A percentile compares a stretch with the other conserved stretches of the same genome.
Evolutionary conservation across 2,888 invertebrate species (phyloP).

Genomic region (Melieria picta): DNA sequence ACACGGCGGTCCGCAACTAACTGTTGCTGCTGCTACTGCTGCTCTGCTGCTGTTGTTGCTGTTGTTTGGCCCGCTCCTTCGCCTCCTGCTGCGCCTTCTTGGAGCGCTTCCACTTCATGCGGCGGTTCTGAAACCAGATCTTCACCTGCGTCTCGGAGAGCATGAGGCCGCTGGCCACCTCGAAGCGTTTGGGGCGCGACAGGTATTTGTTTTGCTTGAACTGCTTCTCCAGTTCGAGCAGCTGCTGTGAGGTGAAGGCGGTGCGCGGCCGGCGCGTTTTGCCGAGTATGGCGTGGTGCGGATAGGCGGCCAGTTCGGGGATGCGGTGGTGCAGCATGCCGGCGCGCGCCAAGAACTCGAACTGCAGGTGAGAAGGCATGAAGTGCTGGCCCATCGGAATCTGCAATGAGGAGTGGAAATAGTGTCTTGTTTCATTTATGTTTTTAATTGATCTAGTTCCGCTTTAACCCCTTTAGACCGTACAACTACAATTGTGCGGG

Average conservation of each 20-base stretch:
- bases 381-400: constrained; percentile 68
- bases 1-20: constrained; percentile 41
- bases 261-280: constrained; percentile 95
- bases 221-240: constrained; percentile 97
- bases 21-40: constrained; percentile 43
- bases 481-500: no score
- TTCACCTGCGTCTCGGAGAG: constrained; percentile 98
- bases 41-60: constrained; percentile 53
- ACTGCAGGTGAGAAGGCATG: constrained; percentile 66
- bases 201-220: constrained; percentile 99
- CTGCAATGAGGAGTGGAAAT: constrained; percentile 45
- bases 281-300: constrained; percentile 81
- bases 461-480: no score
- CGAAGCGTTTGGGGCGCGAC: constrained; percentile 96
- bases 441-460: no score
- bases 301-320: constrained; percentile 82
- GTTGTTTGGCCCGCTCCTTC: constrained; percentile 68
- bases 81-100: constrained; percentile 95
- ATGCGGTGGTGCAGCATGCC: constrained; percentile 92
- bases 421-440: no score
- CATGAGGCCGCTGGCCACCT: constrained; percentile 97
- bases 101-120: constrained; percentile 99
- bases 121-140: constrained; percentile 98
- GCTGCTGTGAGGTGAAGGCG: constrained; percentile 95
- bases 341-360: constrained; percentile 91